Evolutionary conservation across 2,888 invertebrate species (phyloP), one percentile per base, ranked within the genome.

Genomic region (Netelia inedita): DNA sequence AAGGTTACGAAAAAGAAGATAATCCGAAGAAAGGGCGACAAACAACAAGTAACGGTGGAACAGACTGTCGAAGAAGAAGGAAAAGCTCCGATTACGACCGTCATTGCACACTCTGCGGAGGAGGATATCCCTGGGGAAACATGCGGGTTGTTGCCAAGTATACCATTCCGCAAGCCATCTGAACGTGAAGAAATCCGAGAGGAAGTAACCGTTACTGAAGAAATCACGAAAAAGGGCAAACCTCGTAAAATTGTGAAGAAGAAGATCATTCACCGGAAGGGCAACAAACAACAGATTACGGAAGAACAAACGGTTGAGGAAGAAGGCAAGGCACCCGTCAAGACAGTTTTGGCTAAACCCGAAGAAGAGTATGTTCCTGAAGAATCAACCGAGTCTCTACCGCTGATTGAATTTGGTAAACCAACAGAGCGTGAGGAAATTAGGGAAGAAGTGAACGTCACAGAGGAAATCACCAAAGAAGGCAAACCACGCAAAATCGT

Each of bases 311-410:
- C 85, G 6, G 59, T 89, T 0, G 87, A 89, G 46, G 94, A 94
- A 85, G 94, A 95, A 81, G 94, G 94, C 59, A 93, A 94, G 88
- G 91, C 93, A 85, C 91, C 94, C 82, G 89, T 94, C 88, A 91
- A 93, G 73, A 87, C 94, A 2, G 93, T 94, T 85, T 90, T 93
- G 41, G 92, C 90, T 78, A 91, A 81, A 35, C 90, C 90, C 59
- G 81, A 91, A 65, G 91, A 94, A 88, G 88, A 91, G 75, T 86
- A 83, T 1, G 19, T 72, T 1, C 85, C 88, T 10, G 94, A 94
- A 84, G 94, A 87, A 50, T 87, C 87, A 66, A 87, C 85, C n/a
- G 91, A 92, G 80, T 85, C 87, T 63, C 59, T 82, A 14, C 80
- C 79, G 14, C 14, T 87, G 0, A 28, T 78, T 11, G 71, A 89